phyloP scores from a whole-genome alignment of 2,888 invertebrate species.

The Fragum fragum region DNA sequence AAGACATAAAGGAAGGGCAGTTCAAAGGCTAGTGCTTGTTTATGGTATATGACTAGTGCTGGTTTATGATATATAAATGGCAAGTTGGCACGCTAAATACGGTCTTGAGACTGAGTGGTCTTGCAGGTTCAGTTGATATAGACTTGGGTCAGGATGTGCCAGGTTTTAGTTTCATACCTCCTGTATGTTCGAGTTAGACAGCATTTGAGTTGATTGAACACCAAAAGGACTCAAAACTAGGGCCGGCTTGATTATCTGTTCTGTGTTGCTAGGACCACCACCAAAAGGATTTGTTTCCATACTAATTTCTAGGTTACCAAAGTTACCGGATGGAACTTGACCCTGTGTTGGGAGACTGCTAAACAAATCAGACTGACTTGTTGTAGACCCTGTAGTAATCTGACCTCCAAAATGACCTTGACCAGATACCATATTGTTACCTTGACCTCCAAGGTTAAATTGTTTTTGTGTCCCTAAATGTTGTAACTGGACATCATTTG shows the following conservation, averaged over 20 bases:
- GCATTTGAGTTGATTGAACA: neutral
- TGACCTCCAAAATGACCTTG: constrained; percentile 6
- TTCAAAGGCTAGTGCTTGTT: too few species aligned
- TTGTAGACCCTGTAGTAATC: neutral
- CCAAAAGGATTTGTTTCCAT: neutral
- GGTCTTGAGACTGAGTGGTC: too few species aligned
- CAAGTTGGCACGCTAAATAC: too few species aligned
- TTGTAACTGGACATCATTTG: neutral
- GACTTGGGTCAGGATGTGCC: too few species aligned
- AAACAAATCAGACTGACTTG: constrained; percentile 1
- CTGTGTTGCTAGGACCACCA: neutral
- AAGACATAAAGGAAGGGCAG: too few species aligned
- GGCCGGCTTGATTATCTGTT: neutral
- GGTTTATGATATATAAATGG: too few species aligned
- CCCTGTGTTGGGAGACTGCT: neutral
- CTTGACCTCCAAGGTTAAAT: neutral
- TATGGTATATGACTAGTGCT: too few species aligned
- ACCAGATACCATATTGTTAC: neutral
- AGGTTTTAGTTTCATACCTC: constrained; percentile 11
- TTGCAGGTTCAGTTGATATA: too few species aligned
- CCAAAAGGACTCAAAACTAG: neutral
- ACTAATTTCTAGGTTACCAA: constrained; percentile 2
- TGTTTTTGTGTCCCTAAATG: neutral
- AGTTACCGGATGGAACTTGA: neutral
- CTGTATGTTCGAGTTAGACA: neutral